A percentile compares a stretch with the other conserved stretches of the same genome.
Conservation (phyloP, 1,140 invertebrate species). For the Cyclargus thomasi region DNA sequence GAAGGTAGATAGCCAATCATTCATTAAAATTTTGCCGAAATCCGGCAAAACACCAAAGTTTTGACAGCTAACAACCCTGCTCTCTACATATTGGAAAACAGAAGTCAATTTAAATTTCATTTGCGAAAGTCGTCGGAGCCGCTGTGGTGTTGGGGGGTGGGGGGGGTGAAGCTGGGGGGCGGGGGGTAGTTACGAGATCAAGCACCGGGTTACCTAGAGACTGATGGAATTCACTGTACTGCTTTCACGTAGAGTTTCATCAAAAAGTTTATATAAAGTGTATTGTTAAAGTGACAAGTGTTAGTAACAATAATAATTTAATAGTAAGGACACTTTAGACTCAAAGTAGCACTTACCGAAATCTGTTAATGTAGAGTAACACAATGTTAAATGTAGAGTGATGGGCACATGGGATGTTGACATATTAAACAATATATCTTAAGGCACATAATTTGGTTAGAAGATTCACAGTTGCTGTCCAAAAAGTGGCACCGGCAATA, state of each 20-base stretch:
- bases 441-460: no score
- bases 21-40: not conserved
- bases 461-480: no score
- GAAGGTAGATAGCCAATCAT: not conserved
- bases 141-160: slow-evolving; percentile 15
- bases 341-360: no score
- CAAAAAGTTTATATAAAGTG: not conserved
- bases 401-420: no score
- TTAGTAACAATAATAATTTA: no score
- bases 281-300: not conserved
- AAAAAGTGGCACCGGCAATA: no score
- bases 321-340: no score
- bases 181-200: slow-evolving; percentile 26
- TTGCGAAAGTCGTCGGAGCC: not conserved
- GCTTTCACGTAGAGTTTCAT: not conserved
- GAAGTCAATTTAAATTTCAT: slow-evolving; percentile 15
- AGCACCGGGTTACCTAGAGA: slow-evolving; percentile 35
- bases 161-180: slow-evolving; percentile 21
- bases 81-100: slow-evolving; percentile 1
- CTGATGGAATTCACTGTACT: slow-evolving; percentile 4
- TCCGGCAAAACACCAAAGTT: not conserved
- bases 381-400: no score
- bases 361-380: no score
- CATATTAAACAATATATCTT: no score
- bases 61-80: not conserved